Evolutionary conservation across 2,797 vertebrate species (phyloP), one percentile per base, ranked within the genome.

Genomic region (Ptychadena robeensis): DNA sequence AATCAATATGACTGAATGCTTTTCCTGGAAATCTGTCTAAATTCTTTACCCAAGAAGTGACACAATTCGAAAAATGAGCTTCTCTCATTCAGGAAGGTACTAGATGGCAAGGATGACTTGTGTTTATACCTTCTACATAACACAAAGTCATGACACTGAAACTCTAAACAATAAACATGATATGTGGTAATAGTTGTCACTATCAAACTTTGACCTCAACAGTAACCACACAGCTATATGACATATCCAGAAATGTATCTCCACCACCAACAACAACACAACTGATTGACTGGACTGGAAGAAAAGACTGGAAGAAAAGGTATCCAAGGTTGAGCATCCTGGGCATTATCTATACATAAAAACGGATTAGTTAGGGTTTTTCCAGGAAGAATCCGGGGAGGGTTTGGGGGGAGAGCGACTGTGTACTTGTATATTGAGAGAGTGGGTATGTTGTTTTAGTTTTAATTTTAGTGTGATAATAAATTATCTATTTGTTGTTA

Each of bases 1-100:
- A 72, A 64, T 80, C 68, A 61, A 80, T 72, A 80, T 72, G 37
- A 72, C 68, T 80, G 25, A 72, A 67, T 78, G 75, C 64, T 53
- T 68, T 78, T 66, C 75, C 68, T 35, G 22, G 64, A 57, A 78
- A 78, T 68, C 75, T 77, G 74, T 77, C 74, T 35, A 32, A 77
- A 64, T 27, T 67, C 40, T 78, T 78, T 57, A 67, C 38, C 57
- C 57, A 9, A 68, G 30, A 30, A 66, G 22, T 78, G 63, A 53
- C 64, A 76, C 35, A 65, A 76, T 76, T 76, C 30, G 31, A 28
- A 78, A 78, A 78, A 78, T 78, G 30, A 67, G 75, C 22, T 32
- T 14, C 5, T 66, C 63, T 66, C 64, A 34, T 9, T 66, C 63
- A 44, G 28, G 34, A 48, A 78, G 75, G 64, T 53, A 28, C 27